These are phyloP conservation scores for Girardinus metallicus DNA, from an alignment of 2,797 vertebrate genomes.

Conservation along the genomic window DNA sequence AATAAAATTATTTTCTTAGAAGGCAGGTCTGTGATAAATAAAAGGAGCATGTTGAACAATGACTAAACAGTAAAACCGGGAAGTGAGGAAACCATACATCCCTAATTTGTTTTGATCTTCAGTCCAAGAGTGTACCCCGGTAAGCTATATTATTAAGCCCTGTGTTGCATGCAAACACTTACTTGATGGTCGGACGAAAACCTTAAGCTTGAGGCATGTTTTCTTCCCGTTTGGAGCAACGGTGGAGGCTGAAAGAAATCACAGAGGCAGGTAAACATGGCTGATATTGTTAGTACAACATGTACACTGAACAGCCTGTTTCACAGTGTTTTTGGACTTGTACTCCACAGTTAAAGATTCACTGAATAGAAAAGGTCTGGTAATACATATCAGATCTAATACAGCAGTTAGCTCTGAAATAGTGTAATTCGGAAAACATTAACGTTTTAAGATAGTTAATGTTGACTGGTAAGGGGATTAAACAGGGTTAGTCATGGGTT, in stretches of 20 bases:
- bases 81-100: slow-evolving; percentile 56
- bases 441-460: slow-evolving; percentile 36
- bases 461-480: slow-evolving; percentile 61
- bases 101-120: slow-evolving; percentile 71
- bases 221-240: slow-evolving; percentile 94
- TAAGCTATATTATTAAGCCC: slow-evolving; percentile 64
- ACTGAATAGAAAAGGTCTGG: slow-evolving; percentile 1
- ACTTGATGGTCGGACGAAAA: slow-evolving; percentile 98
- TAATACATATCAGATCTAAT: slow-evolving; percentile 4
- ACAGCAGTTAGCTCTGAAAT: slow-evolving; percentile 11
- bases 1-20: slow-evolving; percentile 26
- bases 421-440: slow-evolving; percentile 16
- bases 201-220: slow-evolving; percentile 97
- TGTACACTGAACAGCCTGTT: slow-evolving; percentile 4
- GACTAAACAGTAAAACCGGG: slow-evolving; percentile 46
- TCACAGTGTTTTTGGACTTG: not conserved
- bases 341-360: not conserved
- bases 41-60: slow-evolving; percentile 51
- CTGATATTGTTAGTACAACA: slow-evolving; percentile 5
- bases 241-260: slow-evolving; percentile 88
- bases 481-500: slow-evolving; percentile 58
- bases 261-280: slow-evolving; percentile 11
- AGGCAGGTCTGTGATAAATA: slow-evolving; percentile 52
- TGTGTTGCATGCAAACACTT: slow-evolving; percentile 78
- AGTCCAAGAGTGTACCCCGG: slow-evolving; percentile 73